Percentiles rank a stretch among this genome's conserved stretches.
Evolutionary conservation across 1,140 invertebrate genomes (phyloP).

Genomic region (Octopus bimaculoides): DNA sequence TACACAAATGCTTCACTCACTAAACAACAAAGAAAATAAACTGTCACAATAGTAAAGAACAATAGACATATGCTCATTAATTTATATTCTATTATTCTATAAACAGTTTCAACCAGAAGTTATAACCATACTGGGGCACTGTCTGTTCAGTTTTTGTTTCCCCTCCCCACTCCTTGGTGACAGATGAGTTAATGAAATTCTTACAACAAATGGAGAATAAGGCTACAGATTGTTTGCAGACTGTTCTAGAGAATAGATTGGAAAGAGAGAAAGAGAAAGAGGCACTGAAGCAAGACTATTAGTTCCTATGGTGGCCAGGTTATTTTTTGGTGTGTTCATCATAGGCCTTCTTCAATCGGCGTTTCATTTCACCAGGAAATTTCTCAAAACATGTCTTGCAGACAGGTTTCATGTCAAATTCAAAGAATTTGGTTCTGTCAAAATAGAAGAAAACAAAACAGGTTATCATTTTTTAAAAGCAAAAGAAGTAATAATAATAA

Average conservation of each 20-base stretch:
- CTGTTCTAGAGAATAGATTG: neutral
- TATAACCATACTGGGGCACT: no score
- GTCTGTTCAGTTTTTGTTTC: no score
- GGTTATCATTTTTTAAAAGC: no score
- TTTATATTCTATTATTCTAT: no score
- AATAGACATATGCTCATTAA: no score
- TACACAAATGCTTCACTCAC: no score
- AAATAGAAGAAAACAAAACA: neutral
- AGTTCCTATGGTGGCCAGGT: neutral
- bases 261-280: neutral
- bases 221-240: neutral
- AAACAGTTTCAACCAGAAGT: no score
- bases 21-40: no score
- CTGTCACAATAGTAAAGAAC: no score
- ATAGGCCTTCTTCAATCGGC: conserved; percentile 67
- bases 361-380: conserved; percentile 90
- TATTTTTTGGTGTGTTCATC: conserved; percentile 48
- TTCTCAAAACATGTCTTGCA: conserved; percentile 99
- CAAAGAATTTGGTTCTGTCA: conserved; percentile 91
- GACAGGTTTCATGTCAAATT: conserved; percentile 96
- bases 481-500: no score
- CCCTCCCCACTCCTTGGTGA: no score
- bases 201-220: neutral
- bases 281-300: neutral
- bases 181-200: neutral